Evolutionary conservation across 2,797 vertebrate species (phyloP), one percentile per base, ranked within the genome.

Genomic region (Kryptopterus vitreolus): DNA sequence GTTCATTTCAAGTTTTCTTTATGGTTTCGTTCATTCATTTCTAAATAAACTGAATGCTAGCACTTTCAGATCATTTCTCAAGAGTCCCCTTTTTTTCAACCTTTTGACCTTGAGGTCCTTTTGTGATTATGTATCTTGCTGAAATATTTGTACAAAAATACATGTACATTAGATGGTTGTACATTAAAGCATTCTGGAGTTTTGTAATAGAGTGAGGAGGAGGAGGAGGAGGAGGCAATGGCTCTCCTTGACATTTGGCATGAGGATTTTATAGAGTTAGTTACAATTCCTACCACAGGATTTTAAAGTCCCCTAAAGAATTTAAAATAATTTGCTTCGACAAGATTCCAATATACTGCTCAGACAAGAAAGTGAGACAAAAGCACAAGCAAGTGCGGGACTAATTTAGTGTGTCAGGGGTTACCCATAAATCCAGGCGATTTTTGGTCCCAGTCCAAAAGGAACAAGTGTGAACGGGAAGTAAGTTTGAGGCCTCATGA

Each of bases 121-220:
- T 26, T 48, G 38, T 24, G 29, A 24, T 68, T 6, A 6, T 68
- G 16, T 2, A 50, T 24, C 6, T 16, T 68, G 35, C 38, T 66
- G 10, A 43, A 13, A 46, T 68, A 46, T 46, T 43, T n/a, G n/a
- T n/a, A n/a, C n/a, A n/a, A n/a, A n/a, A n/a, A n/a, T n/a, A n/a
- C n/a, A n/a, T n/a, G n/a, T n/a, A n/a, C n/a, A n/a, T n/a, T n/a
- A n/a, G n/a, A n/a, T n/a, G n/a, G n/a, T n/a, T n/a, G n/a, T n/a
- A n/a, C n/a, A n/a, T n/a, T 68, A 68, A 68, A 68, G 15, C 38
- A 46, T 69, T 2, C 38, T 46, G 65, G 65, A 68, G 7, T 68
- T 46, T 3, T 52, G 24, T 29, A 1, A 4, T n/a, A n/a, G n/a
- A n/a, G n/a, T n/a, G n/a, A n/a, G n/a, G n/a, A n/a, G n/a, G n/a